These are phyloP conservation scores for Remorina albescens DNA, from an alignment of 2,797 vertebrate genomes.

Conservation along the genomic window DNA sequence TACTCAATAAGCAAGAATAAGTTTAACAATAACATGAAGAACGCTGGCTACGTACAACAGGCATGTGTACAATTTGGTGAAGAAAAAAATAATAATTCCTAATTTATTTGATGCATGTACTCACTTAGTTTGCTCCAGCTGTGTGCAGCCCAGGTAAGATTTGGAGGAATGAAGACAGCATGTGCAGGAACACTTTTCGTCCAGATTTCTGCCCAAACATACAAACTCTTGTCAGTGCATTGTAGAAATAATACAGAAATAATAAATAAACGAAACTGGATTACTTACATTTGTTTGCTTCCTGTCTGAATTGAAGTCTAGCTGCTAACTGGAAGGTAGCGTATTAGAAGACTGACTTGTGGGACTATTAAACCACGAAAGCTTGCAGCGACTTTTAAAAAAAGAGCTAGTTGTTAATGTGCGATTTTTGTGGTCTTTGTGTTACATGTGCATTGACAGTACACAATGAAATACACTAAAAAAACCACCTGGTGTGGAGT, in stretches of 20 bases:
- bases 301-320: background rate
- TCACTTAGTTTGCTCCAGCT: background rate
- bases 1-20: slow-evolving; percentile 2
- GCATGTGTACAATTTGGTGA: too few species aligned
- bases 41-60: background rate
- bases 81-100: background rate
- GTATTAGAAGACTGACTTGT: too few species aligned
- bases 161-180: too few species aligned
- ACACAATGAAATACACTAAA: too few species aligned
- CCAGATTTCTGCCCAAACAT: background rate
- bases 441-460: too few species aligned
- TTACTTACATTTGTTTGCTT: background rate
- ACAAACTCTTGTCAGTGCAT: background rate
- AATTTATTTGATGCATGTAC: background rate
- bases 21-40: slow-evolving; percentile 17
- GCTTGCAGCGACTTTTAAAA: too few species aligned
- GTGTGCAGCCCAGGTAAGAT: too few species aligned
- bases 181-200: background rate
- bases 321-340: background rate
- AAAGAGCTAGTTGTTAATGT: too few species aligned
- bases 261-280: background rate
- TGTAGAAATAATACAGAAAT: background rate
- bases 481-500: too few species aligned
- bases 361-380: too few species aligned
- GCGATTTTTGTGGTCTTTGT: too few species aligned